phyloP scores from a whole-genome alignment of 2,888 invertebrate species.

The Digitonthophagus gazella region DNA sequence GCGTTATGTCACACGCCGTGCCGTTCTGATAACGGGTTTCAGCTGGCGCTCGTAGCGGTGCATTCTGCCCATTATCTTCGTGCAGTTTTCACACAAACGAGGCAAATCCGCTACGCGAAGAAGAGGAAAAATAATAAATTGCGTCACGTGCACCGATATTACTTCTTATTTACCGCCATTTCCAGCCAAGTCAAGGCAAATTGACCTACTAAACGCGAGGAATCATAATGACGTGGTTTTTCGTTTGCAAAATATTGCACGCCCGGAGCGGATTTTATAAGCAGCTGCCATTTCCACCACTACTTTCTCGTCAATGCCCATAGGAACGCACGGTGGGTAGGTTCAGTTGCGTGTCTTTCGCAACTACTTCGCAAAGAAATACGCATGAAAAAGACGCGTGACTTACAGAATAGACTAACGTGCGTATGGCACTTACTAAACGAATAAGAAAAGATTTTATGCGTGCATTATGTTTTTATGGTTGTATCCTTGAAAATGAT shows the following conservation, averaged over 20 bases:
- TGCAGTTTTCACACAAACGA: neutral
- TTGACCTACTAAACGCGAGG: constrained; percentile 34
- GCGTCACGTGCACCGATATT: constrained; percentile 16
- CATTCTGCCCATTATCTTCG: neutral
- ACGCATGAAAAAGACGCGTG: neutral
- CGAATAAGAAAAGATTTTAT: no score
- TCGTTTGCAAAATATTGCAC: constrained; percentile 29
- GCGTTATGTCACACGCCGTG: neutral
- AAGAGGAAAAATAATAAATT: neutral
- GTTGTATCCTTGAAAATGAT: no score
- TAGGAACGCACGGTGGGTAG: neutral
- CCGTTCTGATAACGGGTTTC: neutral
- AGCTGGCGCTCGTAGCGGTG: neutral
- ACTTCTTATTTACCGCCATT: constrained; percentile 31
- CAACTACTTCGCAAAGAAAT: neutral
- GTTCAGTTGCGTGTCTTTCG: neutral
- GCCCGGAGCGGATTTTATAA: constrained; percentile 25
- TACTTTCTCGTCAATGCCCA: neutral
- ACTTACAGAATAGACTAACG: neutral
- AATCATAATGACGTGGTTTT: constrained; percentile 32
- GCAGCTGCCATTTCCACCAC: constrained; percentile 24
- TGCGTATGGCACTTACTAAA: no score
- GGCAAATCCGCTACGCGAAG: neutral
- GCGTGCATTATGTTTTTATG: no score
- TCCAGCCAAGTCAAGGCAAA: constrained; percentile 32